These are phyloP conservation scores for Colius striatus DNA, from an alignment of 2,113 vertebrate species.

Conservation along the genomic window DNA sequence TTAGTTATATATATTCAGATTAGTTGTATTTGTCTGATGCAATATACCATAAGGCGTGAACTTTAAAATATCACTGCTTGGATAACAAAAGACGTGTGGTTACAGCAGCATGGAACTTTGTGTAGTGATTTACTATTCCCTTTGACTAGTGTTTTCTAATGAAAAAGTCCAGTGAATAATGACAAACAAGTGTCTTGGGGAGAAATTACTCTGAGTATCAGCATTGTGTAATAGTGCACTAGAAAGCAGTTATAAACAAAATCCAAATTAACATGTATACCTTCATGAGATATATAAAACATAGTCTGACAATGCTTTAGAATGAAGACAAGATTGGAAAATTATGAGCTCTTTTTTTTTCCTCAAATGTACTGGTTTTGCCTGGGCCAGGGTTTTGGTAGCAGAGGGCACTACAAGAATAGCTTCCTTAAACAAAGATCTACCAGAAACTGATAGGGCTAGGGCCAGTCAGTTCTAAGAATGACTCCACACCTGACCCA, in stretches of 20 bases:
- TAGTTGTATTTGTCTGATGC: neutral
- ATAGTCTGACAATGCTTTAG: neutral
- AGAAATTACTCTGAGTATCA: neutral
- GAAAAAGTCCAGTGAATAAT: neutral
- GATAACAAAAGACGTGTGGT: neutral
- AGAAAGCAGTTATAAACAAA: slow-evolving; percentile 12
- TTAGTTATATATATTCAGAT: too few species aligned
- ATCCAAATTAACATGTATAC: neutral
- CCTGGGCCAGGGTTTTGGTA: too few species aligned
- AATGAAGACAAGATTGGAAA: neutral
- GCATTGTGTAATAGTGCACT: neutral
- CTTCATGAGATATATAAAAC: slow-evolving; percentile 8
- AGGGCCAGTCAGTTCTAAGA: too few species aligned
- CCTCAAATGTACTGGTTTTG: too few species aligned
- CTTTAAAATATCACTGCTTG: neutral
- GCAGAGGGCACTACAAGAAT: too few species aligned
- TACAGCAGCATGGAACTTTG: neutral
- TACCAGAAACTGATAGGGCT: too few species aligned
- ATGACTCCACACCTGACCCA: too few species aligned
- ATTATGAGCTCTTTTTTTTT: neutral
- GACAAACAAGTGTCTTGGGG: neutral
- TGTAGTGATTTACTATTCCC: neutral
- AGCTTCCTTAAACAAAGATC: too few species aligned
- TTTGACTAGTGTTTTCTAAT: neutral
- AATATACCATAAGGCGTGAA: neutral